Conservation (phyloP, 2,888 invertebrate genomes). For the Oegoconia quadripuncta region DNA sequence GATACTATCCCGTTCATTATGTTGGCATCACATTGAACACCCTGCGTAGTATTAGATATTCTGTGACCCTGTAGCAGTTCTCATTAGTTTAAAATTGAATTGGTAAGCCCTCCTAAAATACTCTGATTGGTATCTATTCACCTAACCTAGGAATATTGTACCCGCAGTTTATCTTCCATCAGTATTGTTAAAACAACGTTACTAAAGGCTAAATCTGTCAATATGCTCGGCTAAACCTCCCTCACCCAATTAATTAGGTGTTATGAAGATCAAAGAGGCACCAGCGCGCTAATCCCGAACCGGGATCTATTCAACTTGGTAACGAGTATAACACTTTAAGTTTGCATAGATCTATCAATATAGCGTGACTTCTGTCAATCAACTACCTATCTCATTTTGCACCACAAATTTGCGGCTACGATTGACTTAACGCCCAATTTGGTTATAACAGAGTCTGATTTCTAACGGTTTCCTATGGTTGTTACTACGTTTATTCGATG, state of each 20-base stretch:
- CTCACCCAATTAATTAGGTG: conserved; percentile 67
- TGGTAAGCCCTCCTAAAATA: too few relatives aligned
- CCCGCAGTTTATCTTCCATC: conserved; percentile 2
- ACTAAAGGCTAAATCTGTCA: conserved; percentile 39
- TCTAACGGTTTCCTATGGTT: background rate
- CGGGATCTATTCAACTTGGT: conserved; percentile 50
- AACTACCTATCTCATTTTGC: conserved; percentile 44
- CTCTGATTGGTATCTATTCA: too few relatives aligned
- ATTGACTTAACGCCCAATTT: background rate
- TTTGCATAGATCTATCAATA: conserved; percentile 52
- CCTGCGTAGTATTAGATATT: too few relatives aligned
- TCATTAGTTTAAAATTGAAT: too few relatives aligned
- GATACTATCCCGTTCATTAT: too few relatives aligned
- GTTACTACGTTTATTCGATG: background rate
- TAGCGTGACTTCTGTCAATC: conserved; percentile 62
- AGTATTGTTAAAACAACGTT: conserved; percentile 7
- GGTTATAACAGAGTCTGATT: background rate
- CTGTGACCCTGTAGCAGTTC: too few relatives aligned
- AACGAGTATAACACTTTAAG: conserved; percentile 66
- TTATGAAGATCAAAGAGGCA: conserved; percentile 69
- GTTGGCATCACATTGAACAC: too few relatives aligned
- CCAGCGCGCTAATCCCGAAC: conserved; percentile 55
- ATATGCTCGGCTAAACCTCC: conserved; percentile 59
- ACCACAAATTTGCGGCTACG: conserved; percentile 27
- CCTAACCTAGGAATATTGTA: too few relatives aligned